phyloP scores from a whole-genome alignment of 2,888 invertebrate species.

The Malthinus seriepunctatus region DNA sequence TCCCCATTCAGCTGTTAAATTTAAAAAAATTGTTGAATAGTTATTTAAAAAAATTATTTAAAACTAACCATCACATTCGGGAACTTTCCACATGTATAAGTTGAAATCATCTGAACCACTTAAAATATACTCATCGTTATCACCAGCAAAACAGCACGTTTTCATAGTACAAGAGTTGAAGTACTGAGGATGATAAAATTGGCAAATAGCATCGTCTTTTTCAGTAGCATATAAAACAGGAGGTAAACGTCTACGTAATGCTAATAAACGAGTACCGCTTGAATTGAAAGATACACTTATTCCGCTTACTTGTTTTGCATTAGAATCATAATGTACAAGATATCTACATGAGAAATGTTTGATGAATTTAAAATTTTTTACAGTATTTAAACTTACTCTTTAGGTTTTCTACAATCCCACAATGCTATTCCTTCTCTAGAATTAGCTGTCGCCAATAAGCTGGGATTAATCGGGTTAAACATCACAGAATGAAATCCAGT shows the following conservation, averaged over 20 bases:
- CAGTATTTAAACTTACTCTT: slow-evolving; percentile 64
- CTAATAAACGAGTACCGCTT: slow-evolving; percentile 76
- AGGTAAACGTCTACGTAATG: slow-evolving; percentile 81
- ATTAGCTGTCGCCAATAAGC: slow-evolving; percentile 85
- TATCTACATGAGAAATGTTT: slow-evolving; percentile 58
- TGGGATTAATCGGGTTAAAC: slow-evolving; percentile 85
- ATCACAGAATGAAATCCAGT: slow-evolving; percentile 93
- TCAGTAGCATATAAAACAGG: slow-evolving; percentile 80
- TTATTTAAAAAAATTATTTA: background rate
- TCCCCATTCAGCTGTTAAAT: slow-evolving; percentile 60
- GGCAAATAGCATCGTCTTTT: slow-evolving; percentile 72
- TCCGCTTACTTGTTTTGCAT: slow-evolving; percentile 67
- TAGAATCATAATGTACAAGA: slow-evolving; percentile 64
- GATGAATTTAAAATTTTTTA: background rate
- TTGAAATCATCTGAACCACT: slow-evolving; percentile 97
- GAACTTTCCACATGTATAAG: slow-evolving; percentile 91
- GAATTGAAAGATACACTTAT: slow-evolving; percentile 93
- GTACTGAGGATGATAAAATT: slow-evolving; percentile 90
- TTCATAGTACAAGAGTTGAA: slow-evolving; percentile 98
- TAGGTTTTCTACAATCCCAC: slow-evolving; percentile 86
- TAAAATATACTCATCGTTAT: slow-evolving; percentile 83
- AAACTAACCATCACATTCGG: slow-evolving; percentile 60
- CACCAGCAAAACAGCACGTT: slow-evolving; percentile 92
- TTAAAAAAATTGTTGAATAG: background rate
- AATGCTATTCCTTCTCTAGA: slow-evolving; percentile 86